These are phyloP conservation scores for Piscicola geometra DNA, from an alignment of 2,888 invertebrate genomes.

Conservation along the genomic window DNA sequence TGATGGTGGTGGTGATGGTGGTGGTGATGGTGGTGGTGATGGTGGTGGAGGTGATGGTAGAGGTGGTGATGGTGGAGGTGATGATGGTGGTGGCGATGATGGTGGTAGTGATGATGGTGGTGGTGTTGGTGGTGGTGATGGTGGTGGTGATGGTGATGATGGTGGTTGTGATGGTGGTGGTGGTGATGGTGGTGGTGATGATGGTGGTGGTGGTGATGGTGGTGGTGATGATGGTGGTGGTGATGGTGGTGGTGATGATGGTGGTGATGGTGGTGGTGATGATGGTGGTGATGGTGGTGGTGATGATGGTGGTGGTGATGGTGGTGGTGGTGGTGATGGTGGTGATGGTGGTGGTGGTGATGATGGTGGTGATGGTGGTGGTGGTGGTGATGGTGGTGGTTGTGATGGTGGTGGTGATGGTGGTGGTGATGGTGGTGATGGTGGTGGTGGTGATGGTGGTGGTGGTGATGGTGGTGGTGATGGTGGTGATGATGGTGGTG, in stretches of 20 bases:
- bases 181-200: slow-evolving; percentile 9
- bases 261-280: slow-evolving; percentile 9
- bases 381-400: slow-evolving; percentile 6
- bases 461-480: slow-evolving; percentile 6
- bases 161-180: slow-evolving; percentile 11
- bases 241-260: slow-evolving; percentile 17
- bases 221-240: background rate
- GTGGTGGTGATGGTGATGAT: slow-evolving; percentile 16
- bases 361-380: background rate
- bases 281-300: background rate
- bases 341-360: background rate
- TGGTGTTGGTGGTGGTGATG: slow-evolving; percentile 6
- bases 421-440: background rate
- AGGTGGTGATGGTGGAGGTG: background rate
- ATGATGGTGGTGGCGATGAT: background rate
- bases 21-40: too few species aligned
- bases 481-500: slow-evolving; percentile 12
- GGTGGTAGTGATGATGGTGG: background rate
- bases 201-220: slow-evolving; percentile 19
- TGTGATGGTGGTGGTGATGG: slow-evolving; percentile 13
- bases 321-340: slow-evolving; percentile 6
- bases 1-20: too few species aligned
- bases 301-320: slow-evolving; percentile 4
- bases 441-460: slow-evolving; percentile 8
- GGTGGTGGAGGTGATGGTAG: background rate